These are phyloP conservation scores for Percopsis transmontana DNA, from an alignment of 2,113 vertebrate species.

Conservation along the genomic window DNA sequence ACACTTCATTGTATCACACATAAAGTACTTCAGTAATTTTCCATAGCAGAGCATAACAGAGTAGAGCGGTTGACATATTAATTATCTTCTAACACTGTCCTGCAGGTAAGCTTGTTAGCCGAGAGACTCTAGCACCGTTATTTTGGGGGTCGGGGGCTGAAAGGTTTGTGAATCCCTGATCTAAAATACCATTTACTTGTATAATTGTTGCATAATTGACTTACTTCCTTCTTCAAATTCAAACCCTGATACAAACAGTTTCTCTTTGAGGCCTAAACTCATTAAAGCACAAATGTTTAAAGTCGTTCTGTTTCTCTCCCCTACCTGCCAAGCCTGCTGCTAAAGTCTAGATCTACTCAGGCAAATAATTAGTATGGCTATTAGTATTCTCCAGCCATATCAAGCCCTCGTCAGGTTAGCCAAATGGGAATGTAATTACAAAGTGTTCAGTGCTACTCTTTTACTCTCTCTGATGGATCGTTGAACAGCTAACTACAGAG, in stretches of 20 bases:
- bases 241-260: background rate
- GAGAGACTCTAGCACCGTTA: too few relatives aligned
- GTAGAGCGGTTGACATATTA: too few relatives aligned
- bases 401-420: conserved; percentile 43
- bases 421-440: conserved; percentile 43
- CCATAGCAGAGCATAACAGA: too few relatives aligned
- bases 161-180: too few relatives aligned
- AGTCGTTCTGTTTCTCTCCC: background rate
- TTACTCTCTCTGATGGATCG: conserved; percentile 21
- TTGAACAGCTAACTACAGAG: conserved; percentile 26
- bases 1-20: too few relatives aligned
- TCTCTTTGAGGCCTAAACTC: background rate
- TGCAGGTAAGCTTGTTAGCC: too few relatives aligned
- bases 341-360: conserved; percentile 24
- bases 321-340: conserved; percentile 21
- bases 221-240: too few relatives aligned
- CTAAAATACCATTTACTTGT: too few relatives aligned
- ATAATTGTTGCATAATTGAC: too few relatives aligned
- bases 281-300: background rate
- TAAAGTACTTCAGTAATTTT: too few relatives aligned
- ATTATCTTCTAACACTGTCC: too few relatives aligned
- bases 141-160: too few relatives aligned
- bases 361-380: conserved; percentile 47
- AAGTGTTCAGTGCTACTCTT: conserved; percentile 14
- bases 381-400: conserved; percentile 49